These are phyloP conservation scores for Orthonevra nobilis DNA, from an alignment of 2,888 invertebrate species.

Conservation along the genomic window DNA sequence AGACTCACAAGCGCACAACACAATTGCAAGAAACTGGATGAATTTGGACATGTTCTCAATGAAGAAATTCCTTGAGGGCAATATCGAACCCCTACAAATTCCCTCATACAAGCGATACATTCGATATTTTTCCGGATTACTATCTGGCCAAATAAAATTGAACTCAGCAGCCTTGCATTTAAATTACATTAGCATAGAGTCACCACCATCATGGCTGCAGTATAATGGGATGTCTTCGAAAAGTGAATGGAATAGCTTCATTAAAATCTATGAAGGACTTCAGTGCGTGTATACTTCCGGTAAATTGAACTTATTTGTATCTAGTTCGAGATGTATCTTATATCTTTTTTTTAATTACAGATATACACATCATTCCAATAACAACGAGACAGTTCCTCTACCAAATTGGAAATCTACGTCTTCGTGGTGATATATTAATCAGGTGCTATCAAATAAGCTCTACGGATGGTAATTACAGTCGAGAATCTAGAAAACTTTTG, in stretches of 20 bases:
- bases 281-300: slow-evolving; percentile 93
- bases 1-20: slow-evolving; percentile 72
- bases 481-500: slow-evolving; percentile 83
- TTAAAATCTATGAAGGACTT: slow-evolving; percentile 95
- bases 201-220: slow-evolving; percentile 88
- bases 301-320: slow-evolving; percentile 74
- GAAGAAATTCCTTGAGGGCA: slow-evolving; percentile 93
- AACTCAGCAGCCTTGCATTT: slow-evolving; percentile 92
- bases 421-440: slow-evolving; percentile 94
- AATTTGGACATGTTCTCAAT: slow-evolving; percentile 96
- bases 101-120: slow-evolving; percentile 93
- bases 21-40: slow-evolving; percentile 80
- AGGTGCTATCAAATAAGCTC: slow-evolving; percentile 90
- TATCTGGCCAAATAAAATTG: slow-evolving; percentile 93
- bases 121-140: slow-evolving; percentile 93
- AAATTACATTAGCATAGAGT: slow-evolving; percentile 91
- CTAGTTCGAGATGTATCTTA: neutral
- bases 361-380: slow-evolving; percentile 74
- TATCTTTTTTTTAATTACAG: slow-evolving; percentile 41
- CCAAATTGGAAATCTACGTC: slow-evolving; percentile 82
- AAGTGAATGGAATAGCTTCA: slow-evolving; percentile 87
- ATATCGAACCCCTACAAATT: slow-evolving; percentile 85
- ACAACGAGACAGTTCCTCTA: slow-evolving; percentile 83
- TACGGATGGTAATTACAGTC: slow-evolving; percentile 62
- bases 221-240: slow-evolving; percentile 76